A percentile compares a stretch with the other conserved stretches of the same genome.
phyloP scores from a whole-genome alignment of 2,888 invertebrate species.

The Anticlea derivata region DNA sequence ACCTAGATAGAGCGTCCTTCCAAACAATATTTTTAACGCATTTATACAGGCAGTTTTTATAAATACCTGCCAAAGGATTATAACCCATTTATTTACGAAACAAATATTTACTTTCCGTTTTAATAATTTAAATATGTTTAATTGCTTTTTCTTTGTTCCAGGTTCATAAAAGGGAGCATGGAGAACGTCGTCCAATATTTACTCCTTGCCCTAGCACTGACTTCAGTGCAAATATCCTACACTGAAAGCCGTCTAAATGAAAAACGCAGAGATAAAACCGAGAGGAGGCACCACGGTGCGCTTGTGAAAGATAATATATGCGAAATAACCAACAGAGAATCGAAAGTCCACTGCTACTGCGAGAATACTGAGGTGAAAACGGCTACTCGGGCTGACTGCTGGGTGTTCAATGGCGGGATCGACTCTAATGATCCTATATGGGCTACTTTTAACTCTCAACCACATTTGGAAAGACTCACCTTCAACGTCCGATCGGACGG shows the following conservation, averaged over 20 bases:
- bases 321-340: conserved; percentile 79
- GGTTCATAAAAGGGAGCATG: conserved; percentile 65
- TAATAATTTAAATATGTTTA: conserved; percentile 33
- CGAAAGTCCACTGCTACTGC: conserved; percentile 88
- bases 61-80: neutral
- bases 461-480: conserved; percentile 86
- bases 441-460: conserved; percentile 89
- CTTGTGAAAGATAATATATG: conserved; percentile 82
- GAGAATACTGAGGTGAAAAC: conserved; percentile 79
- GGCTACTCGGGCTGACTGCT: conserved; percentile 89
- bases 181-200: conserved; percentile 78
- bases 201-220: conserved; percentile 77
- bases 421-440: conserved; percentile 88
- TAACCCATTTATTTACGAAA: neutral
- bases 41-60: no score
- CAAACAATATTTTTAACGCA: no score
- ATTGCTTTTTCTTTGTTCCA: conserved; percentile 69
- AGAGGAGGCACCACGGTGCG: conserved; percentile 67
- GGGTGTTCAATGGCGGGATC: conserved; percentile 88
- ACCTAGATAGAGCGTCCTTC: no score
- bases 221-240: conserved; percentile 80
- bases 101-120: conserved; percentile 1
- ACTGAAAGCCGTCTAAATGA: conserved; percentile 81
- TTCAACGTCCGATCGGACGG: conserved; percentile 88
- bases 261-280: conserved; percentile 80